Evolutionary conservation across 1,140 invertebrate species (phyloP).

Genomic region (Dendrolimus kikuchii): DNA sequence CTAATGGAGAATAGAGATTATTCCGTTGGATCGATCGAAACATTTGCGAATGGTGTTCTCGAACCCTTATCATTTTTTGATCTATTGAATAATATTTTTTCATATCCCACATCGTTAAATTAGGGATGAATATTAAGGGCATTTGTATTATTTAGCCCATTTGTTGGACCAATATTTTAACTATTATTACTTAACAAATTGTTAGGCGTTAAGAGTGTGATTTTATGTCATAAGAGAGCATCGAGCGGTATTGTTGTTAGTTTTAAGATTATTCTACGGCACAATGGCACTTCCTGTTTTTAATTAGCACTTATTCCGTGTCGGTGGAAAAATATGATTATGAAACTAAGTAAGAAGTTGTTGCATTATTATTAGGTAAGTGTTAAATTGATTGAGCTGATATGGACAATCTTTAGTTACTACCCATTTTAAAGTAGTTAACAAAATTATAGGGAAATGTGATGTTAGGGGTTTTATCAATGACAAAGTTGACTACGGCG

Average conservation of each 20-base stretch:
- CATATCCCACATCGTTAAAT: slow-evolving; percentile 71
- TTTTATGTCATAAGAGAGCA: slow-evolving; percentile 70
- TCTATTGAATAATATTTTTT: slow-evolving; percentile 72
- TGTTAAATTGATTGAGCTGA: slow-evolving; percentile 71
- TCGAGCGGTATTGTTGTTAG: slow-evolving; percentile 71
- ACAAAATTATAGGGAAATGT: slow-evolving; percentile 66
- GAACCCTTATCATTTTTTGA: slow-evolving; percentile 68
- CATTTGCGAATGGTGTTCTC: slow-evolving; percentile 60
- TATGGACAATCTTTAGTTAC: slow-evolving; percentile 70
- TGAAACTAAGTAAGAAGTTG: slow-evolving; percentile 68
- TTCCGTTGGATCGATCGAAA: slow-evolving; percentile 55
- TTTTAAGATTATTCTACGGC: slow-evolving; percentile 68
- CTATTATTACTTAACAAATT: slow-evolving; percentile 72
- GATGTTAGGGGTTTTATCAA: slow-evolving; percentile 70
- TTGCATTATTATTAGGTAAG: slow-evolving; percentile 72
- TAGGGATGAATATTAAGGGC: slow-evolving; percentile 71
- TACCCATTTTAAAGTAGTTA: slow-evolving; percentile 62
- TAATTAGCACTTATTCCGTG: slow-evolving; percentile 72
- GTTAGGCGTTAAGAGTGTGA: slow-evolving; percentile 72
- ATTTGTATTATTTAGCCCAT: slow-evolving; percentile 72
- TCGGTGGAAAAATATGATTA: slow-evolving; percentile 69
- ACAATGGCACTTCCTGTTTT: slow-evolving; percentile 72
- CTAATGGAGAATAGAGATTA: slow-evolving; percentile 64
- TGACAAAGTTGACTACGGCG: slow-evolving; percentile 68
- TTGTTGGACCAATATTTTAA: slow-evolving; percentile 73